Base-by-base conservation (phyloP, 2,113 vertebrate species). In the Chinchilla lanigera region DNA sequence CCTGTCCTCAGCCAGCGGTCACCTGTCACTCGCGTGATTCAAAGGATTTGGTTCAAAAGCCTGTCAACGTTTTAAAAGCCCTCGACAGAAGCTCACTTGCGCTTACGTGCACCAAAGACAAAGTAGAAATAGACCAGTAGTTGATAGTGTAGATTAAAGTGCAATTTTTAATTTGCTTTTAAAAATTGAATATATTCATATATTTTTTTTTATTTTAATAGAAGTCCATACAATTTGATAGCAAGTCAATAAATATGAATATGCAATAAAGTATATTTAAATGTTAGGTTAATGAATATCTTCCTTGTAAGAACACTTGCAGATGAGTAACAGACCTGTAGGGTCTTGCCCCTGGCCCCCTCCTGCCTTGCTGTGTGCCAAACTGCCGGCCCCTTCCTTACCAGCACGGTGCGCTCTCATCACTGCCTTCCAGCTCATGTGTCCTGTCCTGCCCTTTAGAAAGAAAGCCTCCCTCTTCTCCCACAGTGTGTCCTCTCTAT, bases 161-260 rank as follows among this genome's bases (percentile, higher is more conserved):
- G 33, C 26, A 12, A 82, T 61, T 85, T 94, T 97, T 86, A 54
- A 71, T 86, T 86, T 92, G 35, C 75, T 90, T 94, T 83, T 35
- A 26, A 81, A 86, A 71, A 38, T 13, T 10, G 30, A 69, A 65
- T 86, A 3, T 63, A 24, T 56, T 61, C 24, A 35, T 94, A 6
- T 44, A 58, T 67, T 92, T 92, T 73, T 73, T 44, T n/a, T 95
- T 30, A 44, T 58, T 63, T 71, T 65, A 30, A 50, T 87, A 56
- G 80, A 81, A 35, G 54, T 85, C 24, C 60, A 44, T 38, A 71
- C 44, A 86, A 22, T 67, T 67, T 86, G 26, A 86, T 24, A 12
- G 80, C 22, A 54, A 60, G 10, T 50, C 41, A 50, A 14, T 52
- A 52, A 73, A 73, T 73, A n/a, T 56, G 2, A 19, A 71, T 41